Base-by-base conservation (phyloP, 2,113 vertebrate species). In the Alces alces region DNA sequence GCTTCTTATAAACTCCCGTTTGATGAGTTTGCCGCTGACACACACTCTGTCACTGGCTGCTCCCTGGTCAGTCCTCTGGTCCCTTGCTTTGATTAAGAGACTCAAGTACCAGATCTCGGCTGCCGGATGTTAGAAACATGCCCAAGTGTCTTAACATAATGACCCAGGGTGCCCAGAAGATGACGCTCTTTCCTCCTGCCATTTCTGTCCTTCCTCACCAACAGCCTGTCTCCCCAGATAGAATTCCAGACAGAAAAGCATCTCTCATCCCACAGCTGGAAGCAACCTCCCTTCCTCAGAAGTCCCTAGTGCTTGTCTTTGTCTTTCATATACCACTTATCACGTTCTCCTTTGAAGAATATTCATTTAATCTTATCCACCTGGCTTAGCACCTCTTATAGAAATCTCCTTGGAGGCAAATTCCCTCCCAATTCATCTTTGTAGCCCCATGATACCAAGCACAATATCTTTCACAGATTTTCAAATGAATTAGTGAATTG, bases 401-500 rank as follows among this genome's bases (percentile, higher is more conserved):
- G 86, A 95, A 78, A 27, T 86, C 57, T 83, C 87, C 90, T 94
- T 21, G 45, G 66, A 83, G 96, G 82, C 82, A 88, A 30, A 91
- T 86, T 82, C 33, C 89, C 39, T 95, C 54, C 28, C 43, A 21
- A 47, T 89, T 96, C 50, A 83, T 89, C 89, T 86, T 78, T 91
- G 86, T 50, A 86, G 23, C n/a, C 30, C 28, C 11, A 8, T 23
- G 60, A 82, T 73, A 80, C 17, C 45, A 60, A 87, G 84, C 25
- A 60, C 15, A n/a, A 21, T 47, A 39, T 11, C 33, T 58, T 89
- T 80, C 73, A 82, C 19, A 23, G 52, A 87, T 82, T 96, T 96
- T 91, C 58, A 66, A 82, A 43, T 84, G 79, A 92, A 84, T 95
- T 87, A 93, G 73, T 96, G 87, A 83, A 88, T 86, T 87, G 83